A percentile compares a stretch with the other conserved stretches of the same genome.
Conservation (phyloP, 2,113 vertebrate genomes). For the Vimba vimba region DNA sequence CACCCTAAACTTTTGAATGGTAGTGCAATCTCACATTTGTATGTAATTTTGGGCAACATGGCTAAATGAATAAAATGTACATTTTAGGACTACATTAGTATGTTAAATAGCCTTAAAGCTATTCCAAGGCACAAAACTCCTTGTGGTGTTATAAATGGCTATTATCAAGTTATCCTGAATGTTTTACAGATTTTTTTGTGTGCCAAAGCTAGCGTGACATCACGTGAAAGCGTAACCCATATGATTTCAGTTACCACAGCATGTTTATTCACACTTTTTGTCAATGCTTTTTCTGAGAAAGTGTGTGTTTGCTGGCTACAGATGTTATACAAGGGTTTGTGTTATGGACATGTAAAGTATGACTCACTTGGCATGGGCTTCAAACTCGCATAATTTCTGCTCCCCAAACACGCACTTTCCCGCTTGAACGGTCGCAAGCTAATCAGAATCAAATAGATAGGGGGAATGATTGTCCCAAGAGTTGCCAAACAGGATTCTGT, state of each 20-base stretch:
- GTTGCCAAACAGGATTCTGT: background rate
- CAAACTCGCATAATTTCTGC: background rate
- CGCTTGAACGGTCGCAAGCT: background rate
- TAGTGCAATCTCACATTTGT: no score
- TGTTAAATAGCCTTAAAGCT: background rate
- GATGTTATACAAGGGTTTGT: conserved; percentile 33
- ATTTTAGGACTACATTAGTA: background rate
- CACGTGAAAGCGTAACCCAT: background rate
- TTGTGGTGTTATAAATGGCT: background rate
- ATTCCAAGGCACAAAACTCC: background rate
- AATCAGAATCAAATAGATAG: background rate
- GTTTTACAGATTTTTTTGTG: background rate
- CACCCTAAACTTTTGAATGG: no score
- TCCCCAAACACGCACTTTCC: conserved; percentile 11
- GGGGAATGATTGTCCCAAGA: background rate
- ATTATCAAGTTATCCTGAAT: no score
- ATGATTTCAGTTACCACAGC: background rate
- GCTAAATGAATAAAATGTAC: background rate
- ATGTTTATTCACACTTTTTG: background rate
- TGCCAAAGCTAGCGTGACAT: background rate
- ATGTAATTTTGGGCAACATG: background rate
- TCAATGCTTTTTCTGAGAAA: background rate
- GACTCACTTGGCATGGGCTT: conserved; percentile 38
- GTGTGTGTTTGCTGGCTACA: background rate
- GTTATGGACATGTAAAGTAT: conserved; percentile 36